A percentile compares a stretch with the other conserved stretches of the same genome.
Conservation (phyloP, 1,140 invertebrate species). For the Zaprionus ornatus region DNA sequence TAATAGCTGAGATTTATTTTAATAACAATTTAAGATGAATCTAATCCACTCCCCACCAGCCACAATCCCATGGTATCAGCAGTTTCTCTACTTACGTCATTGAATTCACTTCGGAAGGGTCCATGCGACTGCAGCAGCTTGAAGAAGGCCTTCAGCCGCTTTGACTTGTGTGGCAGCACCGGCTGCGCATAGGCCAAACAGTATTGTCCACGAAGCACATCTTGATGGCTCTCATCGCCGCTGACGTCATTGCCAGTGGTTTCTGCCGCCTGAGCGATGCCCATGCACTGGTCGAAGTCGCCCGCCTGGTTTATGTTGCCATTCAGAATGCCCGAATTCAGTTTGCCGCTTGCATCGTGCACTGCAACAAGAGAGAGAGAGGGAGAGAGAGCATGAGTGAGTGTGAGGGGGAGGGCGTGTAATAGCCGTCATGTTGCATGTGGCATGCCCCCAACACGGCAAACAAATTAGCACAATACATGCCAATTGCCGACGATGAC, state of each 20-base stretch:
- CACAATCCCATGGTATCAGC: background rate
- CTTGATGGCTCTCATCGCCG: background rate
- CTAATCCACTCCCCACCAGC: too few relatives aligned
- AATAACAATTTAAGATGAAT: too few relatives aligned
- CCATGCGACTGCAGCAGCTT: conserved; percentile 87
- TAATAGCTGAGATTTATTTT: background rate
- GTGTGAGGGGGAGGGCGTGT: background rate
- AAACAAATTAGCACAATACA: conserved; percentile 19
- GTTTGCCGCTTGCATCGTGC: conserved; percentile 86
- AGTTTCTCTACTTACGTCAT: conserved; percentile 85
- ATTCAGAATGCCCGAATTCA: conserved; percentile 86
- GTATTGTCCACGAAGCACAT: conserved; percentile 85
- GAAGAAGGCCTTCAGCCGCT: conserved; percentile 85
- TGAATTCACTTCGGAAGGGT: conserved; percentile 87
- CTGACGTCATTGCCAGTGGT: conserved; percentile 27
- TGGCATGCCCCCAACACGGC: conserved; percentile 18
- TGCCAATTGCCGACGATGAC: conserved; percentile 29
- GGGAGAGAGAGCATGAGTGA: background rate
- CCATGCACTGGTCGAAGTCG: conserved; percentile 87
- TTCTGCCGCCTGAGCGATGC: conserved; percentile 49
- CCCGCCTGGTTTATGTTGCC: conserved; percentile 88
- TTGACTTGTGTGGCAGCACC: conserved; percentile 83
- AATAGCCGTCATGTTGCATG: background rate
- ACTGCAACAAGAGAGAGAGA: conserved; percentile 71
- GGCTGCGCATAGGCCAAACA: conserved; percentile 86